Percentiles rank a stretch among this genome's conserved stretches.
These are phyloP conservation scores for human (Homo sapiens) DNA, from an alignment of 2,113 vertebrate species.

Conservation along the genomic window GRCh38 chr2:239364001-239364500, in stretches of 20 bases:
- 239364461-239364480: accelerated
- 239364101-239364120: accelerated
- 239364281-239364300: accelerated
- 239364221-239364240: background rate
- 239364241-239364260: accelerated
- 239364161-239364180: background rate
- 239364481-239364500: background rate
- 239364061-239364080: background rate
- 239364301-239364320: accelerated
- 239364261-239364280: background rate
- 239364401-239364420: accelerated
- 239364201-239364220: accelerated
- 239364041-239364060: background rate
- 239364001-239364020: accelerated
- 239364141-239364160: accelerated
- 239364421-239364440: accelerated
- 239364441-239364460: accelerated
- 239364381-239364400: accelerated
- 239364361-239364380: accelerated
- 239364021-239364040: background rate
- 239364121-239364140: background rate
- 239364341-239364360: background rate
- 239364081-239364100: accelerated
- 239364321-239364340: accelerated
- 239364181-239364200: background rate